Base-by-base conservation (phyloP, 2,888 invertebrate genomes). In the Dicyrtomina minuta region DNA sequence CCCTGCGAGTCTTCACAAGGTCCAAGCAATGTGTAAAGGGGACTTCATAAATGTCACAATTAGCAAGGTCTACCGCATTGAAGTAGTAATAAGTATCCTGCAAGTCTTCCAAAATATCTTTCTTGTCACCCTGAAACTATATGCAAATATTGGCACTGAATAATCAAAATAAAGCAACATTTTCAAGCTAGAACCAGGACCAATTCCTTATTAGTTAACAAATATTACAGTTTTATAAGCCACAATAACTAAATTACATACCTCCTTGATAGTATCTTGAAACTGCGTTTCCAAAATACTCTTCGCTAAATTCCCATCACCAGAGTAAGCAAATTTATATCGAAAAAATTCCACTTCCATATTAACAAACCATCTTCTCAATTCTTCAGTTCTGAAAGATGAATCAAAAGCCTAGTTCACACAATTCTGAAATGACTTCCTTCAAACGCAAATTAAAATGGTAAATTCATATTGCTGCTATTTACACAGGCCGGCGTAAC, bases 291-390 rank as follows among this genome's bases (percentile, higher is more conserved):
- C 44, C 55, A 66, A 22, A 20, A 55, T 24, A 17, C 12, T n/a
- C 56, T 66, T 41, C 13, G 55, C 39, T 6, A 41, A 15, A 6
- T 55, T 61, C 2, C 22, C 61, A 39, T n/a, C 22, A 39, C 13
- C 24, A 67, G 70, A 22, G 71, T 49, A 46, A 2, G 27, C 27
- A 10, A 46, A 91, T 79, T 90, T 87, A 80, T 90, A 87, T 80
- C 88, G 89, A 80, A 99, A 96, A 66, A 96, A 84, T 80, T 98
- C 97, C 72, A 91, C 82, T 84, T 99, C 99, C 75, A 92, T 88
- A 22, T 87, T 84, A 15, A 96, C 84, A 80, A 96, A 95, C 97
- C 98, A 98, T 70, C 86, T 87, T 41, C 91, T 85, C 44, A 93
- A 84, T 68, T 96, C 95, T 76, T 92, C 91, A 24, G 90, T 89